phyloP scores from a whole-genome alignment of 1,140 invertebrate genomes.

The Aphidius gifuensis region DNA sequence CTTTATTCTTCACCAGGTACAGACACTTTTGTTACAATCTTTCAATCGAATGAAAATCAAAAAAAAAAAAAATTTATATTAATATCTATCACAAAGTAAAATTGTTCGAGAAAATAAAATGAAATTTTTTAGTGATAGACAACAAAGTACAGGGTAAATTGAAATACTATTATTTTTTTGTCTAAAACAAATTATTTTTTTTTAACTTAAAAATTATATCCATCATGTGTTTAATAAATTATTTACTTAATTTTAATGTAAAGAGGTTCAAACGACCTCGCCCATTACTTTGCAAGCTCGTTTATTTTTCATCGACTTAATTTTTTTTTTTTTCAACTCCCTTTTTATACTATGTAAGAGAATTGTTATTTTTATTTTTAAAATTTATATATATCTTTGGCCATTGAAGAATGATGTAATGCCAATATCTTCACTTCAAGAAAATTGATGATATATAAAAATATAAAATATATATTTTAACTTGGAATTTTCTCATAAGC shows the following conservation, averaged over 20 bases:
- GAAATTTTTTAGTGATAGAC: no score
- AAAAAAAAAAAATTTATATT: slow-evolving; percentile 2
- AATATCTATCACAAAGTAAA: not conserved
- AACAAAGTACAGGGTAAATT: no score
- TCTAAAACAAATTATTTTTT: not conserved
- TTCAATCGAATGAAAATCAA: slow-evolving; percentile 6
- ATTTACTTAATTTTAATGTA: slow-evolving; percentile 8
- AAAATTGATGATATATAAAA: no score
- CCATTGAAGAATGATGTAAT: no score
- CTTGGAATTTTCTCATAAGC: no score
- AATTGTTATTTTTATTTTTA: no score
- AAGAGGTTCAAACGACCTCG: slow-evolving; percentile 14
- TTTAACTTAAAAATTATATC: slow-evolving; percentile 8
- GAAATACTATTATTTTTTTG: no score
- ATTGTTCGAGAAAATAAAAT: no score
- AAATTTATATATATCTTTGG: no score
- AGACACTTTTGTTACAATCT: not conserved
- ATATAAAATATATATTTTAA: no score
- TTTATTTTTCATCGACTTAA: slow-evolving; percentile 10
- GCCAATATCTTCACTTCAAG: no score
- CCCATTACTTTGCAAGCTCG: slow-evolving; percentile 18
- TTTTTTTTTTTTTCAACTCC: not conserved
- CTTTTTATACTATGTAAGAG: not conserved
- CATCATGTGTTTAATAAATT: slow-evolving; percentile 13
- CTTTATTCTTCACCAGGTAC: not conserved